Evolutionary conservation across 2,888 invertebrate genomes (phyloP), one percentile per base, ranked within the genome.

Genomic region (Clistopyga incitator): DNA sequence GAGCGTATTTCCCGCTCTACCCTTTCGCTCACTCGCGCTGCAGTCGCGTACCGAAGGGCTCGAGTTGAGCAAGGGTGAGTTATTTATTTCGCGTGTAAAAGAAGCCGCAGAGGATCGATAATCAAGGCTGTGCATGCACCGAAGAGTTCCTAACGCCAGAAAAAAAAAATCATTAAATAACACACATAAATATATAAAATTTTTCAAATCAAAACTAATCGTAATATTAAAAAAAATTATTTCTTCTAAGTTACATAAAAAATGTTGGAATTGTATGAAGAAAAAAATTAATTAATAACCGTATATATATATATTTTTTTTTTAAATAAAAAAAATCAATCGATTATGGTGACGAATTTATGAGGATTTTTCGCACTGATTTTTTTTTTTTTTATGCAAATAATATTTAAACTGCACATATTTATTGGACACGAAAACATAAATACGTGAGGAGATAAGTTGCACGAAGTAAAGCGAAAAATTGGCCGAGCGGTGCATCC

Each of bases 61-160:
- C 38, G 20, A 50, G 38, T 25, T 34, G 67, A 34, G n/a, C 54
- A 64, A 20, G 54, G 61, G 68, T 75, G 75, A 77, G 76, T 75
- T 82, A 79, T 71, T 59, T 64, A 54, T 83, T 80, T 83, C 67
- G 79, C 76, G 79, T 80, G 79, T 56, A 79, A 56, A 83, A 72
- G 59, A 76, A 77, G 67, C 68, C 76, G 65, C 76, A 25, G 74
- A 56, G 65, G 76, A 83, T 83, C 83, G 83, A 83, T 83, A 82
- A 61, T 20, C 10, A 42, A 50, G 47, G 64, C 34, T 59, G 13
- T 29, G 29, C 52, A 50, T 8, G 34, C 18, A 52, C 47, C 29
- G 34, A 52, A 18, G n/a, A n/a, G 50, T 18, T 20, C n/a, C 34
- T 6, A 29, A 8, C n/a, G 8, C 18, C n/a, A 6, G 10, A 4